Evolutionary conservation across 2,797 vertebrate species (phyloP), one percentile per base, ranked within the genome.

Genomic region (Bovichtus diacanthus): DNA sequence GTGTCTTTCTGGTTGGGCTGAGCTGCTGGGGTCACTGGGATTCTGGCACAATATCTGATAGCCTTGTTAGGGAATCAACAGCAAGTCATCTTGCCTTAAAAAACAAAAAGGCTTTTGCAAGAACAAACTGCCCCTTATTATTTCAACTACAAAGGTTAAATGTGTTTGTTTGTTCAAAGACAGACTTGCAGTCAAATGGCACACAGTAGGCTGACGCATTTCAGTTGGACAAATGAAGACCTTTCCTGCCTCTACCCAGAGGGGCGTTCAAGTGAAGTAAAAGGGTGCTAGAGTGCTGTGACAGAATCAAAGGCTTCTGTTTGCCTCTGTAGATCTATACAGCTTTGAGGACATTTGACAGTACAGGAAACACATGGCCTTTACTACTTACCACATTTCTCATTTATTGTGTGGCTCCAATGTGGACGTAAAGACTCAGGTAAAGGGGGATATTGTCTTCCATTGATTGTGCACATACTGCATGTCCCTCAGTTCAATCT

Each of bases 61-160:
- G 71, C 71, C 72, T 85, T 80, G 82, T 86, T 81, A 85, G 75
- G 62, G 73, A 81, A 83, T 77, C 78, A 80, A 67, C 70, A 84
- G 70, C 63, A 82, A 72, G 74, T 81, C 81, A 70, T 69, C 76
- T 78, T 71, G 43, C 59, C 66, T 80, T 46, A 70, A 59, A 82
- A 88, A 87, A 72, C 60, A 73, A 77, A 82, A 72, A 81, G 63
- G 78, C 51, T 71, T 81, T 82, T 76, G 59, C 53, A 23, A 72
- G 74, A 89, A 87, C 86, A 87, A 91, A 92, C 66, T 59, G 67
- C 44, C 68, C 81, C 69, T 82, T 85, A 84, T 90, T 76, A 85
- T 90, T 86, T 88, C 63, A 76, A 67, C 86, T 83, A 83, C 80
- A 93, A 93, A 90, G 90, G 91, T 94, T 93, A 93, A 93, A 88